Evolutionary conservation across 53 echinoderm and acorn worm species (phyloP).

Genomic region (Apostichopus leukothele): DNA sequence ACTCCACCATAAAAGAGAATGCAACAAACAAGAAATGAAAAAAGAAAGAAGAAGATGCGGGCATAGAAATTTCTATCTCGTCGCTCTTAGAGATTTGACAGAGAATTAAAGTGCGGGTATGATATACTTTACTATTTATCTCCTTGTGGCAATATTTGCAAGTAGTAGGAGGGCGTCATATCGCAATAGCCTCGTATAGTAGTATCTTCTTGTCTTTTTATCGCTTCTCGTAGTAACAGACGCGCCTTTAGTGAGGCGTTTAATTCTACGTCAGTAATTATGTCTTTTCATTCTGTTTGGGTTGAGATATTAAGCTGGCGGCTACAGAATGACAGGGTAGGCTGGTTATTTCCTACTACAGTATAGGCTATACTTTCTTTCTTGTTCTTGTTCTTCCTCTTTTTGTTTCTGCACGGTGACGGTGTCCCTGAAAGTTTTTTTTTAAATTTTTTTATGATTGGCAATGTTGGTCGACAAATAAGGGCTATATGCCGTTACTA

Average conservation of each 20-base stretch:
- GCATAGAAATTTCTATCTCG: constrained; percentile 5
- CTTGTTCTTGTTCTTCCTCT: too few species aligned
- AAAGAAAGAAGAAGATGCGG: not conserved
- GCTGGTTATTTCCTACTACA: too few species aligned
- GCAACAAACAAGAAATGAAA: too few species aligned
- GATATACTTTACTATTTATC: not conserved
- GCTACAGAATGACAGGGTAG: not conserved
- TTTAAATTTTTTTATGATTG: too few species aligned
- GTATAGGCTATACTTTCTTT: too few species aligned
- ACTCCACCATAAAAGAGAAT: too few species aligned
- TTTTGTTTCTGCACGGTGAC: too few species aligned
- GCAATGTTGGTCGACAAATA: too few species aligned
- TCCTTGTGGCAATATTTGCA: not conserved
- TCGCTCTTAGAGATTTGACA: not conserved
- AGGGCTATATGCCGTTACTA: too few species aligned
- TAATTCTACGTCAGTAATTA: not conserved
- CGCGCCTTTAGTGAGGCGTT: not conserved
- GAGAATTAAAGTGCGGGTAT: not conserved
- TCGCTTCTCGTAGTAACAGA: not conserved
- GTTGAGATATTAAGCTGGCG: not conserved
- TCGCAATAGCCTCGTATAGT: not conserved
- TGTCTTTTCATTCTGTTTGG: not conserved
- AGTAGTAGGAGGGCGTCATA: not conserved
- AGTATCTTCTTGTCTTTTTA: not conserved
- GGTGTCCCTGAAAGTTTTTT: too few species aligned